Evolutionary conservation across 2,888 invertebrate species (phyloP), one percentile per base, ranked within the genome.

Genomic region (Malthinus seriepunctatus): DNA sequence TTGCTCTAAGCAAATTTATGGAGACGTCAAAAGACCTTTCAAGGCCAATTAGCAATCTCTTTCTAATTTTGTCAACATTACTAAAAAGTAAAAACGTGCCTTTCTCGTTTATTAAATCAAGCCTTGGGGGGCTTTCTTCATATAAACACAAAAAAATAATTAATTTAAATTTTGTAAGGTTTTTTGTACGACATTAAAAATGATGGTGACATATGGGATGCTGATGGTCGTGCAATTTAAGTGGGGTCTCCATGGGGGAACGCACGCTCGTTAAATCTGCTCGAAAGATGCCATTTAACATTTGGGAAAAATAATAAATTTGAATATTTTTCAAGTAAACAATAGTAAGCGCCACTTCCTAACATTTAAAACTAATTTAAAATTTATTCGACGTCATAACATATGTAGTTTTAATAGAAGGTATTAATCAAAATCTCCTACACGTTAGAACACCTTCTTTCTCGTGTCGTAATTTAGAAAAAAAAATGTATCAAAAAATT

Each of bases 401-500:
- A 42, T 42, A 5, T 42, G 39, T 42, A 42, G 12, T 23, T 15
- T 15, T 42, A 42, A 15, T 15, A 23, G 15, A 9, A 35, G 23
- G 23, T 12, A 42, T 42, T 15, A 42, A 42, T 42, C 39, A 23
- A 42, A 14, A 15, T 42, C 39, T 42, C 39, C 39, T 42, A 42
- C 39, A 42, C 39, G 23, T 3, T n/a, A 23, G 23, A 23, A 23
- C 23, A 23, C 23, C 23, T 23, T 23, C 23, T 42, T 23, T 23
- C 12, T 15, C 39, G 15, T 23, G 23, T 23, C 5, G 23, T 23
- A 23, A 23, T 23, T 23, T 23, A 23, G 23, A 23, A 23, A 23
- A 23, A n/a, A 23, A 23, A 42, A 42, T 42, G 14, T 15, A 42
- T 42, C 23, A 34, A 57, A 57, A 58, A 58, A 58, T 56, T 56